Evolutionary conservation across 2,888 invertebrate genomes (phyloP).

Genomic region (Miltochrista miniata): DNA sequence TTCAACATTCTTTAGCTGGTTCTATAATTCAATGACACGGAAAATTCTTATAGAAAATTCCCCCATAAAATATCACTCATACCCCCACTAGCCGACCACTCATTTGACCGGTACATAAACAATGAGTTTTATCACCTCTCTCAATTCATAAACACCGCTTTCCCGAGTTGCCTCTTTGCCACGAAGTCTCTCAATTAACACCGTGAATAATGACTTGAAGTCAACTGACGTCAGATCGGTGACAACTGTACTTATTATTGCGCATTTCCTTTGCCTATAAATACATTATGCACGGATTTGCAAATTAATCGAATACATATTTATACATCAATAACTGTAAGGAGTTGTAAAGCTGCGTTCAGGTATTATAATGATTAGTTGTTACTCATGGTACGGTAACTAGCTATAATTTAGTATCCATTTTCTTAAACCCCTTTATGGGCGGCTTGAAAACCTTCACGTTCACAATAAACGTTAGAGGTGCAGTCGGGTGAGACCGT

Average conservation of each 20-base stretch:
- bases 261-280: background rate
- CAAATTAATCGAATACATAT: too few species aligned
- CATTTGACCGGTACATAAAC: conserved; percentile 14
- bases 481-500: too few species aligned
- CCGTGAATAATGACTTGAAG: conserved; percentile 50
- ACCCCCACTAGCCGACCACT: background rate
- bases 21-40: too few species aligned
- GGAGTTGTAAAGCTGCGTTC: too few species aligned
- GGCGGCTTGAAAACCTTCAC: too few species aligned
- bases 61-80: background rate
- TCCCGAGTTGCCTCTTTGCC: conserved; percentile 21
- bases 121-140: conserved; percentile 20
- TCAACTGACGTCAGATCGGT: background rate
- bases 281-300: background rate
- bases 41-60: background rate
- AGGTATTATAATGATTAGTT: too few species aligned
- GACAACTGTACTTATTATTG: background rate
- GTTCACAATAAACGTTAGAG: too few species aligned
- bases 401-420: too few species aligned
- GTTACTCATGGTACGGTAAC: too few species aligned
- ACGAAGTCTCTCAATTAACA: conserved; percentile 59
- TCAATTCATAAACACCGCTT: conserved; percentile 16
- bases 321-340: too few species aligned
- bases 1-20: too few species aligned
- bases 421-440: too few species aligned